phyloP scores from a whole-genome alignment of 1,140 invertebrate genomes.

The Neodiprion pinetum region DNA sequence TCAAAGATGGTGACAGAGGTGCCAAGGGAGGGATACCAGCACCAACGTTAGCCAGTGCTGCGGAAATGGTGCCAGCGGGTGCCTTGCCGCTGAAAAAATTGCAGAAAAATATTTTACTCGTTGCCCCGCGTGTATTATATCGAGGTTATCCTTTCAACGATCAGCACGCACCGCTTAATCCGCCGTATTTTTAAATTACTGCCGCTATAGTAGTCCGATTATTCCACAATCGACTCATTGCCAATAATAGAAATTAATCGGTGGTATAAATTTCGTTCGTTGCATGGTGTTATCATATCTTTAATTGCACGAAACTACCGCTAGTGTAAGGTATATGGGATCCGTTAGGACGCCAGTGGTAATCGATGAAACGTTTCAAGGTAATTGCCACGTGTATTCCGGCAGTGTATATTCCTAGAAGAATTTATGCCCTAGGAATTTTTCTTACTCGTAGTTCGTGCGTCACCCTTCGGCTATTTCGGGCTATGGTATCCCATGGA shows the following conservation, averaged over 20 bases:
- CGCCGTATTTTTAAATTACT: background rate
- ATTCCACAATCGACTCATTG: background rate
- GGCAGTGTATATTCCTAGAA: too few relatives aligned
- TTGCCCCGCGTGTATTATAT: too few relatives aligned
- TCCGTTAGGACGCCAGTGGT: background rate
- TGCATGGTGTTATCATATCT: background rate
- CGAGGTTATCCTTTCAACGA: too few relatives aligned
- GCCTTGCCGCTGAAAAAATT: slow-evolving; percentile 64
- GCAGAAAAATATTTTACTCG: slow-evolving; percentile 12
- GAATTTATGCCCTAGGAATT: background rate
- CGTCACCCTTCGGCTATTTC: background rate
- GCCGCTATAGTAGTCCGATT: background rate
- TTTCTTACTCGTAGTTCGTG: background rate
- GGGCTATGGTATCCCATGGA: background rate
- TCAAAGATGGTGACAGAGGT: slow-evolving; percentile 61
- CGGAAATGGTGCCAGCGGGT: slow-evolving; percentile 71
- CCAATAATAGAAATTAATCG: background rate
- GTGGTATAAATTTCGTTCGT: background rate
- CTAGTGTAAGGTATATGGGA: background rate
- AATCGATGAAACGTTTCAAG: background rate
- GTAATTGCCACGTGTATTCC: background rate
- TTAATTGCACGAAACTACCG: background rate
- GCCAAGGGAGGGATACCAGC: slow-evolving; percentile 57
- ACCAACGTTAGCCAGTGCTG: slow-evolving; percentile 64
- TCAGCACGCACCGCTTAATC: background rate